Percentiles rank a stretch among this genome's conserved stretches.
phyloP scores from a whole-genome alignment of 1,140 invertebrate genomes.

The Euschistus heros region DNA sequence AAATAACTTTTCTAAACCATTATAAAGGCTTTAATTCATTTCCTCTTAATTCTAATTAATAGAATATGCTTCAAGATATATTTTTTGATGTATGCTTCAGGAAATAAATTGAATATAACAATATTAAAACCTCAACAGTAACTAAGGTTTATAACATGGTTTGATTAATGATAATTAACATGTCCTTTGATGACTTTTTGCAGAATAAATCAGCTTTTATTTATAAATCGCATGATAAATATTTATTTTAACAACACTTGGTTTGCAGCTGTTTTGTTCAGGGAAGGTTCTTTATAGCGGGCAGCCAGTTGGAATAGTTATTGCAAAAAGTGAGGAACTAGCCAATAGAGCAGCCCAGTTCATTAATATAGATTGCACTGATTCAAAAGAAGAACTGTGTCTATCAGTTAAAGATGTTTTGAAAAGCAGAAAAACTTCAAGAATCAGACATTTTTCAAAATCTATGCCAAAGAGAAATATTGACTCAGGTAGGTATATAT shows the following conservation, averaged over 20 bases:
- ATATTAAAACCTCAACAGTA: slow-evolving; percentile 27
- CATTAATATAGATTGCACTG: slow-evolving; percentile 52
- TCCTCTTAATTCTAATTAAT: no score
- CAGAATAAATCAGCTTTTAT: background rate
- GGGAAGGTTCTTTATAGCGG: slow-evolving; percentile 49
- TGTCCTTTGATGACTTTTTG: background rate
- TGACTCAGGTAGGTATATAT: no score
- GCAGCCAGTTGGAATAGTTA: slow-evolving; percentile 59
- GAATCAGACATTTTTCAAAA: background rate
- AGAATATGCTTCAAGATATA: no score
- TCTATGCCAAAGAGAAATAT: no score
- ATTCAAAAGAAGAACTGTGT: slow-evolving; percentile 41
- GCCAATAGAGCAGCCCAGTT: slow-evolving; percentile 50
- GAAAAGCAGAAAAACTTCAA: background rate
- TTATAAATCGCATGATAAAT: no score
- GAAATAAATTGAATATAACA: no score
- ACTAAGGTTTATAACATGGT: background rate
- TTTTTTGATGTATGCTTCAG: no score
- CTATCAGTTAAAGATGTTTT: slow-evolving; percentile 51
- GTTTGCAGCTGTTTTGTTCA: slow-evolving; percentile 39
- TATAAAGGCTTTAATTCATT: no score
- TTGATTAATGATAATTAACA: background rate
- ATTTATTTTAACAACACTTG: slow-evolving; percentile 15
- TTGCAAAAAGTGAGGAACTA: slow-evolving; percentile 46
- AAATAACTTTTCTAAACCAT: no score